Evolutionary conservation across 2,797 vertebrate species (phyloP).

Genomic region (Hippoglossus hippoglossus): DNA sequence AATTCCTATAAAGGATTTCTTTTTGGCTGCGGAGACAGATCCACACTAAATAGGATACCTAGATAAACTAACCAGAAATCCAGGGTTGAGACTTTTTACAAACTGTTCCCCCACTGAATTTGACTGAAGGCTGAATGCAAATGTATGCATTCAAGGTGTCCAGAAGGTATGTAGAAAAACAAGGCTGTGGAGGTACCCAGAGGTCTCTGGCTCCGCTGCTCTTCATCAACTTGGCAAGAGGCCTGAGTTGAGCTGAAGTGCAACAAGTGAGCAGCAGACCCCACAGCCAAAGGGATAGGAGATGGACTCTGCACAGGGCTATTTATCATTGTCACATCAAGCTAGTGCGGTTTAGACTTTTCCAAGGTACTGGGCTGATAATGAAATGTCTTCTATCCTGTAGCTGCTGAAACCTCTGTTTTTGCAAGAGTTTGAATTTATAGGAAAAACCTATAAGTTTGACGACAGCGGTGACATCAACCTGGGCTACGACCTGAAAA

Average conservation of each 20-base stretch:
- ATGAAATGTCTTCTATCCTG: slow-evolving; percentile 12
- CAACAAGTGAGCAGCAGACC: background rate
- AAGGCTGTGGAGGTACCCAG: background rate
- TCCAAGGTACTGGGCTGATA: background rate
- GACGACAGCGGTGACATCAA: slow-evolving; percentile 86
- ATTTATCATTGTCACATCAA: background rate
- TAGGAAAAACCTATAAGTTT: slow-evolving; percentile 80
- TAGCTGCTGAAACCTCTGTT: slow-evolving; percentile 85
- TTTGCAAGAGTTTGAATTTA: slow-evolving; percentile 72
- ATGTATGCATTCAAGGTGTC: background rate
- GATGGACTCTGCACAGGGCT: background rate
- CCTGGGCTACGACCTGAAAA: slow-evolving; percentile 85
- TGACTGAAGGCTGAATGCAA: too few species aligned
- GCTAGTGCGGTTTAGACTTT: background rate
- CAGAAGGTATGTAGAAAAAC: background rate
- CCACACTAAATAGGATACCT: background rate
- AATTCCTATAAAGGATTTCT: too few species aligned
- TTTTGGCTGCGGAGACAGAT: background rate
- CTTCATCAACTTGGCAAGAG: too few species aligned
- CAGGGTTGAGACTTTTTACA: background rate
- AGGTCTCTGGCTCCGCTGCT: background rate
- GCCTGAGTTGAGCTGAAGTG: too few species aligned
- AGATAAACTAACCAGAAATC: background rate
- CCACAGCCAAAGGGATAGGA: background rate
- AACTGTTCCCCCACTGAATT: background rate